A percentile compares a stretch with the other conserved stretches of the same genome.
These are phyloP conservation scores for Montipora sp. DNA, from an alignment of 64 coral and sea anemone genomes.

Conservation along the genomic window DNA sequence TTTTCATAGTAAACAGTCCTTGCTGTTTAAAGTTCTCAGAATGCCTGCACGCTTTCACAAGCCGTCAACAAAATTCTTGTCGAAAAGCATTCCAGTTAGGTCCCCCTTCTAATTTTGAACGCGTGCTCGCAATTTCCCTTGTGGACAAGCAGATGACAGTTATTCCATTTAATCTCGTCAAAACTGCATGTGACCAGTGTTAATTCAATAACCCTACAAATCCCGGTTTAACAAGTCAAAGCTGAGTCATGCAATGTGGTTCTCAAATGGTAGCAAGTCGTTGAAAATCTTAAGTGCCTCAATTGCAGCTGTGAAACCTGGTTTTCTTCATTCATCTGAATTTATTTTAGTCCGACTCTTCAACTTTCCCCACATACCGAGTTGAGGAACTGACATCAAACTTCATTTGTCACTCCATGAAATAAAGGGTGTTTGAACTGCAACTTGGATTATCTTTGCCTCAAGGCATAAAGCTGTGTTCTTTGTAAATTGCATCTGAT, in stretches of 20 bases:
- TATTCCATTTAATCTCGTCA: conserved; percentile 1
- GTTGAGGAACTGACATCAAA: conserved; percentile 1
- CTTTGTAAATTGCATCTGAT: neutral
- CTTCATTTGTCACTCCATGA: neutral
- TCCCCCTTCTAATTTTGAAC: neutral
- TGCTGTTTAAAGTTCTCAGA: neutral
- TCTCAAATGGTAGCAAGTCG: neutral
- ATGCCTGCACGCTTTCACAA: neutral
- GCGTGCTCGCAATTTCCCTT: conserved; percentile 19
- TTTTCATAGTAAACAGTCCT: neutral
- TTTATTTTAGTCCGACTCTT: neutral
- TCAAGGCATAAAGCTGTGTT: neutral
- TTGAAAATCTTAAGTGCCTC: neutral
- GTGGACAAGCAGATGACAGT: neutral
- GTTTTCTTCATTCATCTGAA: neutral
- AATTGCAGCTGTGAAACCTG: neutral
- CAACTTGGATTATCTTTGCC: neutral
- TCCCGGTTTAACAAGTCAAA: neutral
- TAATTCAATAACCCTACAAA: conserved; percentile 12
- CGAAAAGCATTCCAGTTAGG: neutral
- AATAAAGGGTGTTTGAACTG: neutral
- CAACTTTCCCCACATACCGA: neutral
- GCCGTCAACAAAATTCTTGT: neutral
- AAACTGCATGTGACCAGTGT: neutral
- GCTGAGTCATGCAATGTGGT: conserved; percentile 9